Percentiles rank a stretch among this genome's conserved stretches.
Conservation (phyloP, 2,113 vertebrate genomes). For the Pelobates fuscus region DNA sequence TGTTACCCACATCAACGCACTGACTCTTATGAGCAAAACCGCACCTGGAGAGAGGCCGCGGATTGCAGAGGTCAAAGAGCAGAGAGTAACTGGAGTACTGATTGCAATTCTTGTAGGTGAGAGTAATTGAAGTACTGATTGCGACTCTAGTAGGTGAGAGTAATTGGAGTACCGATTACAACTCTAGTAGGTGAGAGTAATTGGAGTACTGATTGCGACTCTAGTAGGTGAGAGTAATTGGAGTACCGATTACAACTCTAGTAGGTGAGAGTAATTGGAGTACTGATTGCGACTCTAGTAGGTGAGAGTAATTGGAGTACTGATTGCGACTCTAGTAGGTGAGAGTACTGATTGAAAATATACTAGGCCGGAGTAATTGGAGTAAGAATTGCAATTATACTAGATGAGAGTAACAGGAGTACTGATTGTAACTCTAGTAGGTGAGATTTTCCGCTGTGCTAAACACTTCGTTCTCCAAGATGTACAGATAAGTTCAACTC, state of each 20-base stretch:
- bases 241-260: constrained; percentile 87
- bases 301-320: constrained; percentile 88
- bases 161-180: constrained; percentile 75
- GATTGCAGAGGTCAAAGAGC: constrained; percentile 96
- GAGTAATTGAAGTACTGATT: constrained; percentile 86
- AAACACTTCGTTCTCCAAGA: too few species aligned
- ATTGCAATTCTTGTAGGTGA: constrained; percentile 92
- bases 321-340: constrained; percentile 91
- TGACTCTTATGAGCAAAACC: constrained; percentile 96
- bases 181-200: constrained; percentile 92
- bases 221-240: constrained; percentile 94
- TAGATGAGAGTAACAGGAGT: constrained; percentile 92
- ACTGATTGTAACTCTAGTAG: constrained; percentile 87
- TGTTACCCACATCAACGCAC: constrained; percentile 91
- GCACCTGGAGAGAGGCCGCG: constrained; percentile 91
- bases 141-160: constrained; percentile 90
- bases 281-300: constrained; percentile 90
- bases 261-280: constrained; percentile 90
- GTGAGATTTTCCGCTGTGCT: constrained; percentile 92
- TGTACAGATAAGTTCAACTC: too few species aligned
- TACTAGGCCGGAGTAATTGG: constrained; percentile 94
- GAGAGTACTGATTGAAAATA: constrained; percentile 85
- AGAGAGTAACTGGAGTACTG: constrained; percentile 87
- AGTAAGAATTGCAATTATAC: constrained; percentile 54
- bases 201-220: constrained; percentile 83